Conservation (phyloP, 2,888 invertebrate genomes). For the Amphipyra tragopoginis region DNA sequence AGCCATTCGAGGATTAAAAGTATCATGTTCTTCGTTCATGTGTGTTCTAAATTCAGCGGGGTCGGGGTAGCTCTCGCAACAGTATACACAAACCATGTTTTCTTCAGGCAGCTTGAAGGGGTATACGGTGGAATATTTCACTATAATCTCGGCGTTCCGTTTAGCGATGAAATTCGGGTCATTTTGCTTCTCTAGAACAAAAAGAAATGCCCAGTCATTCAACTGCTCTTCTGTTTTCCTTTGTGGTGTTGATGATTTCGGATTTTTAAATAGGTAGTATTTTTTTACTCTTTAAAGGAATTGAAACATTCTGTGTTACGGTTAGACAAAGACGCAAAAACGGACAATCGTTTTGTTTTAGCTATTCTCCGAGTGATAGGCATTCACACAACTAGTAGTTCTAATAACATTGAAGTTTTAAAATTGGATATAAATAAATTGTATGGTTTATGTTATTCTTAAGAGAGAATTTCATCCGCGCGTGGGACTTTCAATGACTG, state of each 20-base stretch:
- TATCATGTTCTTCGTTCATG: conserved; percentile 78
- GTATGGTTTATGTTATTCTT: too few relatives aligned
- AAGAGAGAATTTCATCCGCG: too few relatives aligned
- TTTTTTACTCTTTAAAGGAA: too few relatives aligned
- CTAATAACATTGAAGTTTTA: too few relatives aligned
- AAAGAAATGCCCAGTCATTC: conserved; percentile 86
- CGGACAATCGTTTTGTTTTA: too few relatives aligned
- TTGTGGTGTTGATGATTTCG: conserved; percentile 30
- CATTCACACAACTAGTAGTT: too few relatives aligned
- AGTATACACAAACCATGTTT: conserved; percentile 84
- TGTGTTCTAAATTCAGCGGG: conserved; percentile 76
- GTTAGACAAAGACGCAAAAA: too few relatives aligned
- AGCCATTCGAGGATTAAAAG: conserved; percentile 75
- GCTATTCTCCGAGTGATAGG: too few relatives aligned
- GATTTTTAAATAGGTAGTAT: neutral
- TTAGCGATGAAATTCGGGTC: conserved; percentile 80
- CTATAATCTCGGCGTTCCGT: conserved; percentile 84
- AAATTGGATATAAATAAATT: too few relatives aligned
- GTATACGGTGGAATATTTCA: conserved; percentile 84
- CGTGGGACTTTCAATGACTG: too few relatives aligned
- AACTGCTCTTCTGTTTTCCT: conserved; percentile 57
- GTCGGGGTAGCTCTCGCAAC: conserved; percentile 78
- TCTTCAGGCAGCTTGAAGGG: conserved; percentile 85
- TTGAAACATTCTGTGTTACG: neutral
- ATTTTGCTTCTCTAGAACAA: conserved; percentile 83